These are phyloP conservation scores for Cardiocondyla obscurior DNA, from an alignment of 1,140 invertebrate species.

Conservation along the genomic window DNA sequence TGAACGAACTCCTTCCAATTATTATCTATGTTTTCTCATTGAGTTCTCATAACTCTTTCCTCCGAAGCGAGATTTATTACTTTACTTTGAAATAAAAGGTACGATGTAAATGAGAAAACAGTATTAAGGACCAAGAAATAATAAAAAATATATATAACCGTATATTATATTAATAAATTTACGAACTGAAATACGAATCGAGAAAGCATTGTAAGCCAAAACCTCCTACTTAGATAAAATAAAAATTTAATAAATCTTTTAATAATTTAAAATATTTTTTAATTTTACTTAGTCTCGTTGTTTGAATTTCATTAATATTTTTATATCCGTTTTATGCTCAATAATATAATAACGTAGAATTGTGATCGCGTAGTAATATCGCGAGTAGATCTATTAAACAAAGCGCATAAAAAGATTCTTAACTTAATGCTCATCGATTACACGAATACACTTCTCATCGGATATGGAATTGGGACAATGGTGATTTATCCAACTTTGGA, in stretches of 20 bases:
- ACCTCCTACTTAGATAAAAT: not conserved
- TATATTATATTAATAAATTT: not conserved
- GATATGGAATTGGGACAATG: not conserved
- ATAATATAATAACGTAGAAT: not conserved
- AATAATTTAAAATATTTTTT: not conserved
- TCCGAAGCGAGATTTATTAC: slow-evolving; percentile 24
- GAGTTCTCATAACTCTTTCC: slow-evolving; percentile 19
- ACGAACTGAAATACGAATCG: not conserved
- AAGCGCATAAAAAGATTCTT: not conserved
- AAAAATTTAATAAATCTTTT: not conserved
- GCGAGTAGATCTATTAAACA: not conserved
- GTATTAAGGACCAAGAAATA: not conserved
- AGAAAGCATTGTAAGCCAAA: not conserved
- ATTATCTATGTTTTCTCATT: slow-evolving; percentile 35
- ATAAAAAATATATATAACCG: not conserved
- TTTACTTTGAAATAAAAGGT: slow-evolving; percentile 9
- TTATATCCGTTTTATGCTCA: not conserved
- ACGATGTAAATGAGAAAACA: not conserved
- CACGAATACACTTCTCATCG: not conserved
- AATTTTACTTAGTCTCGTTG: not conserved
- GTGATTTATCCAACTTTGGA: slow-evolving; percentile 8
- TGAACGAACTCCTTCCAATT: not conserved
- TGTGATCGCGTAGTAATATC: not conserved
- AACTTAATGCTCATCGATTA: slow-evolving; percentile 3
- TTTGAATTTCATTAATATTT: not conserved